Base-by-base conservation (phyloP, 2,888 invertebrate species). In the Pristionchus exspectatus region DNA sequence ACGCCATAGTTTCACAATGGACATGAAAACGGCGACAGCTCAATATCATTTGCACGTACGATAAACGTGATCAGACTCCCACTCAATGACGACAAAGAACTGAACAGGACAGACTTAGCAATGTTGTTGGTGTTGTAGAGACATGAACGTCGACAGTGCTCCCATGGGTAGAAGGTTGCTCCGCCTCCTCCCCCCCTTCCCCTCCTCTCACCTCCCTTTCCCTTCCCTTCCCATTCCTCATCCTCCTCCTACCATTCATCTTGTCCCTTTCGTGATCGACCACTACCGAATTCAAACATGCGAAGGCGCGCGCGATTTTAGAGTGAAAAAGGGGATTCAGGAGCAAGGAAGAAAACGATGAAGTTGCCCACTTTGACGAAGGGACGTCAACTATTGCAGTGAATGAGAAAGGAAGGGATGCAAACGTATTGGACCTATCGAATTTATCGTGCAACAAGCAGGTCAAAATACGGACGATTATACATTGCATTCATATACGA, bases 241-340 rank as follows among this genome's bases (percentile, higher is more conserved):
- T 81, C 81, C 81, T 81, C 81, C 27, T 18, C 50, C 50, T 54
- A 21, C 81, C 81, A 44, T 50, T n/a, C 81, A 81, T 50, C 50
- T 27, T 81, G n/a, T 50, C 81, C 50, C 50, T 81, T 54, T n/a
- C 81, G 81, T 81, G 81, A 81, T 81, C 81, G 4, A 24, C 27
- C 81, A 54, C 81, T 81, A 81, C 50, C 50, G 27, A 81, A 81
- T 81, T 44, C 81, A 81, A 50, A 54, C 81, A 81, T 81, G 81
- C 81, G 50, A 81, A 50, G 24, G 9, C 63, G 63, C 63, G 63
- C 63, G 63, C 63, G 63, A 63, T n/a, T 63, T 63, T 10, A 63
- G 63, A 63, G 63, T 63, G 63, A 63, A 63, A 63, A 63, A 63
- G 24, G 63, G 5, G 63, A 63, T 63, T 63, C 63, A 63, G 63